Percentiles rank a stretch among this genome's conserved stretches.
phyloP scores from a whole-genome alignment of 92 coral and sea anemone species.

The Ricordea florida region DNA sequence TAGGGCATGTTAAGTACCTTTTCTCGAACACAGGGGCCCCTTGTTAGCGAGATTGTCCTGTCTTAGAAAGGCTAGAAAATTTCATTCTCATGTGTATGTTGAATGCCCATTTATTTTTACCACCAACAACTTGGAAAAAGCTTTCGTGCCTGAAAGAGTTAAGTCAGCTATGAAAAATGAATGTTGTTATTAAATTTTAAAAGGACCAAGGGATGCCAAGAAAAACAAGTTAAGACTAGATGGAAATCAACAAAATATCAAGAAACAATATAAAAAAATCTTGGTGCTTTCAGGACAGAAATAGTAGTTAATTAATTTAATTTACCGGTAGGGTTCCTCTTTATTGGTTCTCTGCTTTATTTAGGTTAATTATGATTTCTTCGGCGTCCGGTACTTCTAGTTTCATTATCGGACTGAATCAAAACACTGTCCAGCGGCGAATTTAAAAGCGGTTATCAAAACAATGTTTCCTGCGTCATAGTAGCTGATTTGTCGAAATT shows the following conservation, averaged over 20 bases:
- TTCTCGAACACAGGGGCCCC: too few relatives aligned
- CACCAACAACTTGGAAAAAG: too few relatives aligned
- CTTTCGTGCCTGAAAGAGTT: not conserved
- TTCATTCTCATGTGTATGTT: too few relatives aligned
- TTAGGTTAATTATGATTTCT: constrained; percentile 1
- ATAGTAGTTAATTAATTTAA: constrained; percentile 12
- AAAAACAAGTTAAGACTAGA: not conserved
- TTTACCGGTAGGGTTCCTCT: not conserved
- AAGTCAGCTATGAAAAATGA: not conserved
- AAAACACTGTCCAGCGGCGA: constrained; percentile 1
- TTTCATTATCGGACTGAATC: not conserved
- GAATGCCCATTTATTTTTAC: too few relatives aligned
- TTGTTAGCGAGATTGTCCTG: too few relatives aligned
- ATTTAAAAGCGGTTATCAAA: not conserved
- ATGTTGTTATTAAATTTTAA: not conserved
- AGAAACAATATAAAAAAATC: not conserved
- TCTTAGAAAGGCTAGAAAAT: too few relatives aligned
- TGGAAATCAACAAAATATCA: not conserved
- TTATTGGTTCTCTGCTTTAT: not conserved
- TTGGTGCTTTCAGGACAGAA: not conserved
- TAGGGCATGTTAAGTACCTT: too few relatives aligned
- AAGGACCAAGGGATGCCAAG: not conserved
- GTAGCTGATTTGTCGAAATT: not conserved
- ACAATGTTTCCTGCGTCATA: constrained; percentile 10
- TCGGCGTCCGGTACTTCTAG: constrained; percentile 26